Evolutionary conservation across 2,113 vertebrate genomes (phyloP), one percentile per base, ranked within the genome.

Genomic region (Cichladusa arquata): DNA sequence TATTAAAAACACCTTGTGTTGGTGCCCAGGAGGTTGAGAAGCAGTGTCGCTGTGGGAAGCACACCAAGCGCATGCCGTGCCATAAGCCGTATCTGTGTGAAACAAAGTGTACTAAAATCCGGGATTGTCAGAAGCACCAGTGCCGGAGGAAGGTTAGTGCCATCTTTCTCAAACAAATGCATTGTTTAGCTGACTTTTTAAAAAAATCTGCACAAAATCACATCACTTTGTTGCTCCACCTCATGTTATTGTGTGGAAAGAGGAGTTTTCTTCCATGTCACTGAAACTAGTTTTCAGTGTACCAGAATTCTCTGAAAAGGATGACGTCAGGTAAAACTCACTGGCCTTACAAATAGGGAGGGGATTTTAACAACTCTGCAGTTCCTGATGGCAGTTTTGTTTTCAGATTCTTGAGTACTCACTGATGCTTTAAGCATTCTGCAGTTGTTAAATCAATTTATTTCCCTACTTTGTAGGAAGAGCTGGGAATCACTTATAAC

Each of bases 21-120:
- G 44, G 76, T 97, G 50, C 22, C 44, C 74, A 99, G 99, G 99
- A 99, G 95, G 99, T 99, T 86, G 99, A 99, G 92, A 99, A 99
- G 40, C 98, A 98, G 28, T 99, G 99, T 95, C 98, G 99, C 29
- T 99, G 99, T 98, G 99, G 99, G 1, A 98, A 98, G 61, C 98
- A 99, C 96, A 98, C 97, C 38, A 99, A 98, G 70, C 83, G 95
- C 82, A 98, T 99, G 98, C 97, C 99, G 1, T 99, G 99, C 82
- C 99, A 99, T 82, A 99, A 99, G 89, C 98, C 98, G n/a, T 99
- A 99, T 54, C 92, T 99, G 36, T 99, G 99, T 89, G 99, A 99
- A 95, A 98, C 99, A 26, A 99, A 99, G 53, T 99, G 99, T 95
- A 92, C 98, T 12, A 98, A 98, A 79, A 98, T 98, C 77, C 98